A percentile compares a stretch with the other conserved stretches of the same genome.
Evolutionary conservation across 2,888 invertebrate genomes (phyloP).

Genomic region (Syrista parreyssii): DNA sequence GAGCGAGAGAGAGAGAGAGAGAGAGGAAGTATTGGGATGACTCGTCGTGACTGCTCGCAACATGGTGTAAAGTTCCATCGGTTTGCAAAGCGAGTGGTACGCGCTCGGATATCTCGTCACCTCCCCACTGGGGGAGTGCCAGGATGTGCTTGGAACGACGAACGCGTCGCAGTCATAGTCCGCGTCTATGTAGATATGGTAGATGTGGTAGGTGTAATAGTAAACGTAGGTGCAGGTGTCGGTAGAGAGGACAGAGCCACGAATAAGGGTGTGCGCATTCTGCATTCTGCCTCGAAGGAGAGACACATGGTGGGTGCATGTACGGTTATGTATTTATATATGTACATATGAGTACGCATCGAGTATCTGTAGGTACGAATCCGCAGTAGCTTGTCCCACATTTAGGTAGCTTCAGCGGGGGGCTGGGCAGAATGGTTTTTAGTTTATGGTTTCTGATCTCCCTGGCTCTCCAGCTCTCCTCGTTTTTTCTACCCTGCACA

Average conservation of each 20-base stretch:
- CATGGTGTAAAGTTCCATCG: conserved; percentile 24
- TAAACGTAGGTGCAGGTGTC: too few relatives aligned
- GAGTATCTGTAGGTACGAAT: too few relatives aligned
- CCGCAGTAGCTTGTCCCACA: conserved; percentile 54
- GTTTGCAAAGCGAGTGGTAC: conserved; percentile 27
- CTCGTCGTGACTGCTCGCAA: conserved; percentile 23
- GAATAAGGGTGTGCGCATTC: too few relatives aligned
- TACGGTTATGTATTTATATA: not conserved
- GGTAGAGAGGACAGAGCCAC: too few relatives aligned
- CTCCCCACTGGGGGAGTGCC: conserved; percentile 63
- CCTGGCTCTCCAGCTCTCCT: not conserved
- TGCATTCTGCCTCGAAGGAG: too few relatives aligned
- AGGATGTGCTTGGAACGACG: conserved; percentile 65
- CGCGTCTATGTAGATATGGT: conserved; percentile 27
- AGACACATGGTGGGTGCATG: not conserved
- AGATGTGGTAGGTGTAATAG: too few relatives aligned
- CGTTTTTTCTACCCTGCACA: not conserved
- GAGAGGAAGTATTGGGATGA: not conserved
- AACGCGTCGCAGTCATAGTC: conserved; percentile 47
- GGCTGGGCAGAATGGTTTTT: too few relatives aligned
- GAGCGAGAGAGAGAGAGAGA: conserved; percentile 2
- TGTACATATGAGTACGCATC: too few relatives aligned
- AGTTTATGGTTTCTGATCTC: not conserved
- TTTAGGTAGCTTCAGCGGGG: conserved; percentile 53
- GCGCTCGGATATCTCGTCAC: conserved; percentile 53